Conservation (phyloP, 1,140 invertebrate genomes). For the Planococcus citri region DNA sequence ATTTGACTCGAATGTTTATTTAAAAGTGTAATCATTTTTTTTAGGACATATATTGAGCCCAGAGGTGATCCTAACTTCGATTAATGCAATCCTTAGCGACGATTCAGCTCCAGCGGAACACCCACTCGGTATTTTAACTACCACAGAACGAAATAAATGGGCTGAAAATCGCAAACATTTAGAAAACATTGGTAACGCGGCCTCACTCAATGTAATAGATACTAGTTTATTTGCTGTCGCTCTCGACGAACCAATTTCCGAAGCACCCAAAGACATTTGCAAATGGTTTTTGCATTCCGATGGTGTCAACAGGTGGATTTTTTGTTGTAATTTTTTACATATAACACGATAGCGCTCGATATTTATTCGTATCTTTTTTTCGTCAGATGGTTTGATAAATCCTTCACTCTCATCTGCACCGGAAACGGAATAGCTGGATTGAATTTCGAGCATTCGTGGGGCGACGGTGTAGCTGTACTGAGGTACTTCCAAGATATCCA, state of each 20-base stretch:
- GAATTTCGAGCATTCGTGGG: constrained; percentile 99
- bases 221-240: constrained; percentile 74
- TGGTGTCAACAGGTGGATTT: constrained; percentile 59
- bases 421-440: constrained; percentile 71
- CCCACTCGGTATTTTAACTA: constrained; percentile 70
- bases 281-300: constrained; percentile 71
- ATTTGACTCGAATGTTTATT: no score
- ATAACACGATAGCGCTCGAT: no score
- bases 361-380: no score
- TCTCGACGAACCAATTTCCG: constrained; percentile 57
- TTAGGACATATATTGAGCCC: constrained; percentile 66
- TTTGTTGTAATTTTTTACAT: background rate
- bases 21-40: no score
- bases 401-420: constrained; percentile 75
- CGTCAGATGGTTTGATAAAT: constrained; percentile 99
- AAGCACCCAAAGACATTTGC: constrained; percentile 34
- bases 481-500: constrained; percentile 84
- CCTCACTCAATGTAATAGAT: constrained; percentile 63
- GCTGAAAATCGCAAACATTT: constrained; percentile 59
- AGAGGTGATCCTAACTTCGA: constrained; percentile 54
- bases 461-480: constrained; percentile 92
- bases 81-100: constrained; percentile 60
- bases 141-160: constrained; percentile 75
- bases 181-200: constrained; percentile 51
- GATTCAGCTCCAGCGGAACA: constrained; percentile 37